Base-by-base conservation (phyloP, 35 echinoderm and acorn worm genomes). In the Ophioderma brevispina region DNA sequence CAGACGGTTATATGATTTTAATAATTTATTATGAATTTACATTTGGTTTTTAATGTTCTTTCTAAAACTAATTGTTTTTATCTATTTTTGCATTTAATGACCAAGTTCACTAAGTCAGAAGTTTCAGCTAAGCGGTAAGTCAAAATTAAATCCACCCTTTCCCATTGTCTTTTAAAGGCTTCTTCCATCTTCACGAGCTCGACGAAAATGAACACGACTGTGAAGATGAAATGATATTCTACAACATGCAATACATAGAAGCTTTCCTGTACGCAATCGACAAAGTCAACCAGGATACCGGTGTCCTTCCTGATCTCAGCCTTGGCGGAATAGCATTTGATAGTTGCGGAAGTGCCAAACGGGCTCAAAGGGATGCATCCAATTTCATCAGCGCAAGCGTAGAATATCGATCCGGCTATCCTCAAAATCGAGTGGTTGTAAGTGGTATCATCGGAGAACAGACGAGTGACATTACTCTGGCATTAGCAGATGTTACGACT, bases 181-280 rank as follows among this genome's bases (percentile, higher is more conserved):
- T 95, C 39, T 98, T 98, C 87, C 90, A 90, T 23, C 75, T 98
- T 21, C 85, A 78, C 78, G 89, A 95, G 76, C 90, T 87, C 13
- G 87, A 63, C 0, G 18, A 31, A 0, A 85, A 91, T 18, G 89
- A 92, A 50, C 78, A 90, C 5, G 87, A 94, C 5, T 98, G 96
- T 50, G 56, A 80, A 31, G 84, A 92, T 31, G 43, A 75, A 34
- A 82, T 98, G 39, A 52, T 93, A 31, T 43, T 75, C 0, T 95
- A 95, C 92, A 98, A 98, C 90, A 92, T 98, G 43, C 96, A 98
- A 40, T 81, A 93, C 30, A 36, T 98, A 0, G 96, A 98, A 52
- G 93, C 93, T 30, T 98, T 98, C 41, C 83, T 92, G 35, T 98
- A 82, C 41, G 93, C 96, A 0, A 59, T 98, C 0, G 93, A 98